Evolutionary conservation across 2,888 invertebrate species (phyloP), one percentile per base, ranked within the genome.

Genomic region (Oligia fasciuncula): DNA sequence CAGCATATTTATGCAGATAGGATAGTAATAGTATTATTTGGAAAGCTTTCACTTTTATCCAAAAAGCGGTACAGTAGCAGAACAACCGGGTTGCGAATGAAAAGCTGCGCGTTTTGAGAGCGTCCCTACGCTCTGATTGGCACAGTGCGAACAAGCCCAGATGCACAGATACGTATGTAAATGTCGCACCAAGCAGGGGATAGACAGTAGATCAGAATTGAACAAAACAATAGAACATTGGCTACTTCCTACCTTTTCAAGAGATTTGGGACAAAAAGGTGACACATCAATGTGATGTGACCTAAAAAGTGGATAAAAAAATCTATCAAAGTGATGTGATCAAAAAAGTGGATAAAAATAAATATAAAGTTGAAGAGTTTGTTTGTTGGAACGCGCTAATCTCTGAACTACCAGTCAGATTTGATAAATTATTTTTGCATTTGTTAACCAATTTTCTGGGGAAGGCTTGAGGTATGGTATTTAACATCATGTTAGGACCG

Each of bases 91-190:
- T 85, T 81, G 72, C 80, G 43, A 83, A 86, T 86, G 80, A 84
- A 85, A 86, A 82, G 80, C 76, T 79, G 75, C 40, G 63, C 77
- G 79, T 83, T 85, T 89, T 82, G 86, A 86, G 88, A 85, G 87
- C 85, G 87, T 77, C 62, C 79, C 66, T 84, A 86, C 89, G 91
- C 91, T 91, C 91, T 90, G 91, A 90, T 91, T 90, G 85, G n/a
- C 79, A 73, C 83, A 81, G 83, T 87, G 90, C 89, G 89, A 90
- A 88, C 81, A 84, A 87, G 85, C 69, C 66, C 89, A 90, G 89
- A 90, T 88, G 82, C 80, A 77, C 73, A 88, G 90, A 90, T 90
- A 87, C 79, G 83, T 85, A 87, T 91, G 85, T 76, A 79, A 87
- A 82, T 79, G 62, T 75, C 46, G 9, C 79, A 85, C 51, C 62